Percentiles rank a stretch among this genome's conserved stretches.
phyloP scores from a whole-genome alignment of 2,888 invertebrate genomes.

The Octonoba sinensis region DNA sequence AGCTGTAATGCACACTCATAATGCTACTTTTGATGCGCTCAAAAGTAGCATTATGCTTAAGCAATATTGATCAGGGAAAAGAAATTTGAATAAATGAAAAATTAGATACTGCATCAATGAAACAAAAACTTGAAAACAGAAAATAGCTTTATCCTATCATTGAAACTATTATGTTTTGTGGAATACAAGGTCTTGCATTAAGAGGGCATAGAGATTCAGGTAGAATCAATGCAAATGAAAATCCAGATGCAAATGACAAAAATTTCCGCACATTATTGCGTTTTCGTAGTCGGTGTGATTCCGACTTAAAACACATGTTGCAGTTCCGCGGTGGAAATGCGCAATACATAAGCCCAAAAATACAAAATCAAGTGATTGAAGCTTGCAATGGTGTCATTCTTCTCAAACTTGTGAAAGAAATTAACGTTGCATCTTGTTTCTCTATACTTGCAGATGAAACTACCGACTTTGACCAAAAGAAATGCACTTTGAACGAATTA shows the following conservation, averaged over 20 bases:
- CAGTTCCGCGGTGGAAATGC: not conserved
- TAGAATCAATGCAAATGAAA: not conserved
- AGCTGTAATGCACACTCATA: too few relatives aligned
- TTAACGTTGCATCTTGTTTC: too few relatives aligned
- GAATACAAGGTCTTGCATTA: not conserved
- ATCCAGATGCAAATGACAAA: not conserved
- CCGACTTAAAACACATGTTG: not conserved
- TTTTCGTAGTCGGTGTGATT: not conserved
- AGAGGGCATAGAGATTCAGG: not conserved
- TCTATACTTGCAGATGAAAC: too few relatives aligned
- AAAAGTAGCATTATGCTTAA: slow-evolving; percentile 3
- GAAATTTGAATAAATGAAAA: not conserved
- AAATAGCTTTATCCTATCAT: not conserved
- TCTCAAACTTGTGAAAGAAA: too few relatives aligned
- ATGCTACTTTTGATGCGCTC: too few relatives aligned
- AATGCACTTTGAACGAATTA: too few relatives aligned
- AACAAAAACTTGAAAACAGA: not conserved
- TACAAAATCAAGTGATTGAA: too few relatives aligned
- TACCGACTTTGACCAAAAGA: too few relatives aligned
- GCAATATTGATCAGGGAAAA: not conserved
- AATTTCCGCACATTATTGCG: not conserved
- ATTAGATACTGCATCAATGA: not conserved
- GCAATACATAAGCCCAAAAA: too few relatives aligned
- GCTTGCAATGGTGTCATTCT: too few relatives aligned
- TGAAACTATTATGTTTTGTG: slow-evolving; percentile 11